Evolutionary conservation across 2,888 invertebrate genomes (phyloP), one percentile per base, ranked within the genome.

Genomic region (Melipona beecheii): DNA sequence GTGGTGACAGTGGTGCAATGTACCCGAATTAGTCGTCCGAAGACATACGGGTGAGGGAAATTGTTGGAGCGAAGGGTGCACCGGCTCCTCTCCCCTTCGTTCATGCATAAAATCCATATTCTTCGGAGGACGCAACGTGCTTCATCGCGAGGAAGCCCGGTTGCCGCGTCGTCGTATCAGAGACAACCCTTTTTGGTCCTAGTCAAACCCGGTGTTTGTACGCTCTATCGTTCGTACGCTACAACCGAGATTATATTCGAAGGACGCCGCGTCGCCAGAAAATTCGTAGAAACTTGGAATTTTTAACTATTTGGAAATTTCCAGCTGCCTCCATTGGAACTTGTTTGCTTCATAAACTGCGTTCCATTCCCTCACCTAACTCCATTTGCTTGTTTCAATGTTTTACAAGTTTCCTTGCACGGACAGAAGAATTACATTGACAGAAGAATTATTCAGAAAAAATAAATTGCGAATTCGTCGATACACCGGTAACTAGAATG

Each of bases 91-190:
- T 72, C 73, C 87, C 86, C 89, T 91, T 91, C 90, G 88, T 89
- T 91, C 93, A 87, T 90, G 91, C 92, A 91, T 91, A 91, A 93
- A 93, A 93, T 92, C 92, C 90, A 93, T 93, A 93, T 92, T 93
- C 93, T 92, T 92, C 89, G 91, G 87, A 91, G 91, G 85, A 91
- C 91, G 91, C 92, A 92, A 90, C 90, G 91, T 90, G 91, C 89
- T 89, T 89, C 90, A 88, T 92, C 91, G 90, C 86, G 85, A 86
- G 87, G 88, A 91, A 91, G 84, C 90, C 86, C 85, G 80, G 85
- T 83, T 86, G 72, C 86, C 82, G 78, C 84, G 79, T 84, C 85
- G 79, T 84, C 81, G 78, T 86, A 86, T 81, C 84, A 75, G 80
- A 85, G 87, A 84, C 88, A 87, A 90, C 87, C 88, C 88, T 86